These are phyloP conservation scores for Silurus meridionalis DNA, from an alignment of 2,113 vertebrate genomes.

Conservation along the genomic window DNA sequence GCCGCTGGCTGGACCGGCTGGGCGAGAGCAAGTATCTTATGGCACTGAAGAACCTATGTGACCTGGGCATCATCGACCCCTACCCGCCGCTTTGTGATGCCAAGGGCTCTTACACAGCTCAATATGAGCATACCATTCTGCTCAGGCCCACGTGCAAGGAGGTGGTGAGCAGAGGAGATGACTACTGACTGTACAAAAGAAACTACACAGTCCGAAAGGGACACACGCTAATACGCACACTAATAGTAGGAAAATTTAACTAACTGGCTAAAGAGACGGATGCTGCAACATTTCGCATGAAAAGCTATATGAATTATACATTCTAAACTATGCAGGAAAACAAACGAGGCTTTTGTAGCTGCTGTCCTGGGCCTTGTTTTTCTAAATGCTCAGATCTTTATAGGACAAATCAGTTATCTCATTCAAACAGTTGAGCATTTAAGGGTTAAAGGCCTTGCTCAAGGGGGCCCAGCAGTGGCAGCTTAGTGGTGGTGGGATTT, in stretches of 20 bases:
- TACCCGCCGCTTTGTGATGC: constrained; percentile 95
- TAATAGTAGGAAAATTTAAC: constrained; percentile 7
- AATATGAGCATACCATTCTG: constrained; percentile 97
- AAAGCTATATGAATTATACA: not conserved
- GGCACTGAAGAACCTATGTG: constrained; percentile 97
- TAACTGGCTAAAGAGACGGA: constrained; percentile 10
- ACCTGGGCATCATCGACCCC: constrained; percentile 94
- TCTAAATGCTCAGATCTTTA: not conserved
- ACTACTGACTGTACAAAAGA: constrained; percentile 74
- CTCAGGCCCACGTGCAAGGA: constrained; percentile 96
- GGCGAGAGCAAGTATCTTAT: constrained; percentile 98
- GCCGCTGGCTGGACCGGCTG: constrained; percentile 94
- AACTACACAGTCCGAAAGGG: not conserved
- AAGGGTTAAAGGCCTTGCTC: too few species aligned
- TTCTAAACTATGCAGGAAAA: constrained; percentile 19
- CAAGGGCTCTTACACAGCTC: constrained; percentile 95
- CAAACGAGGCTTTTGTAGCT: not conserved
- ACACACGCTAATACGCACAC: constrained; percentile 17
- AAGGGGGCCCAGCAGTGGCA: too few species aligned
- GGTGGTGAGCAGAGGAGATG: constrained; percentile 94
- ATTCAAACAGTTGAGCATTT: too few species aligned
- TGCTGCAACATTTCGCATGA: constrained; percentile 33
- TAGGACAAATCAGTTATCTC: not conserved
- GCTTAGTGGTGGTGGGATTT: too few species aligned
- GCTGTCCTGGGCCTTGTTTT: constrained; percentile 7